Conservation (phyloP, 1,140 invertebrate species). For the Bombus waltoni region DNA sequence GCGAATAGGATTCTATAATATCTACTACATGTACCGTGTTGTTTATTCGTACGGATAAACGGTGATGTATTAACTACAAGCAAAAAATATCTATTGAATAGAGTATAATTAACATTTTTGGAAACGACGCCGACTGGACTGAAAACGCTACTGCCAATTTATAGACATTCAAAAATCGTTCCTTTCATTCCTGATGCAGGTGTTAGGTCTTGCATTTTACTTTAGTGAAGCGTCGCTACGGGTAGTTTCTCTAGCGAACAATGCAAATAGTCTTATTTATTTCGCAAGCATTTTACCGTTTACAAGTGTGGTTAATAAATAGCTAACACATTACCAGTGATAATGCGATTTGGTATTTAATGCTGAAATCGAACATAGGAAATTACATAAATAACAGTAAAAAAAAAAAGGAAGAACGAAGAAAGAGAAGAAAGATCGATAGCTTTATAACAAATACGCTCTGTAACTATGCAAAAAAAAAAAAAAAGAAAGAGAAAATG, state of each 20-base stretch:
- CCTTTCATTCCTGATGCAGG: constrained; percentile 60
- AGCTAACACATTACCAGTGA: constrained; percentile 54
- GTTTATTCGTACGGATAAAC: constrained; percentile 32
- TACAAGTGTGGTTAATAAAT: constrained; percentile 54
- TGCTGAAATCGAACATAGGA: constrained; percentile 39
- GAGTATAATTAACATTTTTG: not conserved
- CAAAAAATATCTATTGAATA: not conserved
- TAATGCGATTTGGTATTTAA: constrained; percentile 63
- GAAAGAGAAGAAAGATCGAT: not conserved
- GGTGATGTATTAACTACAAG: not conserved
- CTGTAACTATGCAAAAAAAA: not conserved
- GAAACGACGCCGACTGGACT: constrained; percentile 40
- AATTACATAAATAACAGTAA: not conserved
- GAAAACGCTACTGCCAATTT: constrained; percentile 67
- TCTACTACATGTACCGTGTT: constrained; percentile 15
- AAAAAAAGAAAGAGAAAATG: not conserved
- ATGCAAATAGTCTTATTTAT: constrained; percentile 64
- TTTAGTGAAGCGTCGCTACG: constrained; percentile 46
- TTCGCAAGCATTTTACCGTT: constrained; percentile 60
- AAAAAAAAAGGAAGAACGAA: not conserved
- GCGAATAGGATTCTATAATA: constrained; percentile 20
- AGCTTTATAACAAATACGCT: constrained; percentile 15
- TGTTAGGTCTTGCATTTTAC: constrained; percentile 52
- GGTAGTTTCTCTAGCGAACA: constrained; percentile 52
- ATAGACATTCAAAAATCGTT: constrained; percentile 45